Conservation (phyloP, 2,113 vertebrate genomes). For the Cyanoderma ruficeps region DNA sequence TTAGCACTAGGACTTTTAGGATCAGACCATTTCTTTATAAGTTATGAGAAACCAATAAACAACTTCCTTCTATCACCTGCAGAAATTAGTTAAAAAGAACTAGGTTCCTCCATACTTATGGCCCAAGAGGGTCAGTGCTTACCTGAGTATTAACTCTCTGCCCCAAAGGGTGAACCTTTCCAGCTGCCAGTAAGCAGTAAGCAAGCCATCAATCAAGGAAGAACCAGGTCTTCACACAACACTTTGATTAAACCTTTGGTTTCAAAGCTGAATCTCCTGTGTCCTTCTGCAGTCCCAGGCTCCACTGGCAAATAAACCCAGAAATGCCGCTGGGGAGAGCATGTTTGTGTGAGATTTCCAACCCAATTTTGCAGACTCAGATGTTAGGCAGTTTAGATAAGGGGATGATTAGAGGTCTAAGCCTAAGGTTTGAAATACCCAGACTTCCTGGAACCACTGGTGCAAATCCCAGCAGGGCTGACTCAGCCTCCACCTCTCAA, state of each 20-base stretch:
- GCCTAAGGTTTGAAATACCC: slow-evolving; percentile 68
- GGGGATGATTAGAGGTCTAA: slow-evolving; percentile 66
- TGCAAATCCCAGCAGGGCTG: slow-evolving; percentile 57
- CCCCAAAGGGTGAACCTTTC: not conserved
- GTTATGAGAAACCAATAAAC: not conserved
- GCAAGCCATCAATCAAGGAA: slow-evolving; percentile 11
- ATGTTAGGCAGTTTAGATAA: slow-evolving; percentile 69
- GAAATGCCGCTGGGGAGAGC: slow-evolving; percentile 42
- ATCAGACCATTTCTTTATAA: not conserved
- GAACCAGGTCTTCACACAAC: not conserved
- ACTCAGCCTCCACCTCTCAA: slow-evolving; percentile 25
- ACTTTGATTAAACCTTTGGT: slow-evolving; percentile 19
- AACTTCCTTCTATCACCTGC: not conserved
- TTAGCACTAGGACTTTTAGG: not conserved
- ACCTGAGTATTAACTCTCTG: not conserved
- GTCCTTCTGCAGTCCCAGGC: not conserved
- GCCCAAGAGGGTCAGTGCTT: not conserved
- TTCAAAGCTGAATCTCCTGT: slow-evolving; percentile 31
- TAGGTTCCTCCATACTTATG: not conserved
- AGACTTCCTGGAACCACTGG: slow-evolving; percentile 67
- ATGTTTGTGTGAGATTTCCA: slow-evolving; percentile 64
- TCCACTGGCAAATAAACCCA: slow-evolving; percentile 11
- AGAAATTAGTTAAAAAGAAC: not conserved
- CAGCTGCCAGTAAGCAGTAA: not conserved
- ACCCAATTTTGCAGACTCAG: slow-evolving; percentile 59